phyloP scores from a whole-genome alignment of 1,140 invertebrate genomes.

The Heliconius hermathena region DNA sequence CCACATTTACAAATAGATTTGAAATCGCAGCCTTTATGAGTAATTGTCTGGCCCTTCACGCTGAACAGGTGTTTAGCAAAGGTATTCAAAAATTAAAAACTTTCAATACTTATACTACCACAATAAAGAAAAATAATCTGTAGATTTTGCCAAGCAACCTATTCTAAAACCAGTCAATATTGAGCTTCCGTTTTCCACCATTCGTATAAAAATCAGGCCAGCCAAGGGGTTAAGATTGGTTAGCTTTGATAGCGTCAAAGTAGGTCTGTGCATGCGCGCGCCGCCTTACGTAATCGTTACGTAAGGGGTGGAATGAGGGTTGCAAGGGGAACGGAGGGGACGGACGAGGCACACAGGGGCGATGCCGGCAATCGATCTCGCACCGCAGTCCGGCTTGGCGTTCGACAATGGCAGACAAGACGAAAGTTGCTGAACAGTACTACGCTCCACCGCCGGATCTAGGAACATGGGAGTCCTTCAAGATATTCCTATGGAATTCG shows the following conservation, averaged over 20 bases:
- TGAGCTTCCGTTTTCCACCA: slow-evolving; percentile 37
- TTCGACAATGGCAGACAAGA: slow-evolving; percentile 87
- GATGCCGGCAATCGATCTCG: slow-evolving; percentile 72
- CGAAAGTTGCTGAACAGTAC: slow-evolving; percentile 87
- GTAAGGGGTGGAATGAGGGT: slow-evolving; percentile 67
- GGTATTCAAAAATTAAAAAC: not conserved
- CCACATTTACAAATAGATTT: no score
- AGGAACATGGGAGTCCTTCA: slow-evolving; percentile 92
- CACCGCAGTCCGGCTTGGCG: slow-evolving; percentile 72
- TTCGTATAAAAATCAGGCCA: slow-evolving; percentile 14
- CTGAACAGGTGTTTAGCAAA: not conserved
- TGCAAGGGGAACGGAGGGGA: slow-evolving; percentile 50
- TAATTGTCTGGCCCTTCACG: not conserved
- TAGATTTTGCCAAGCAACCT: slow-evolving; percentile 39
- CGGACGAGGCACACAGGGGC: slow-evolving; percentile 49
- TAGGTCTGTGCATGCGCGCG: slow-evolving; percentile 67
- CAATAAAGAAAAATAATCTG: slow-evolving; percentile 28
- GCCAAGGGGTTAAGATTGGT: slow-evolving; percentile 36
- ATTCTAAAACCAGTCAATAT: slow-evolving; percentile 41
- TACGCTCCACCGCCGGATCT: slow-evolving; percentile 90
- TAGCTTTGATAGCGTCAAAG: slow-evolving; percentile 24
- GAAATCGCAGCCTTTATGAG: no score
- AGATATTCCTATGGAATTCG: slow-evolving; percentile 92
- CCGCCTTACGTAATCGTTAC: slow-evolving; percentile 76
- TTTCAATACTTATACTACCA: slow-evolving; percentile 25